These are phyloP conservation scores for Leucophenga varia DNA, from an alignment of 1,140 invertebrate genomes.

Conservation along the genomic window DNA sequence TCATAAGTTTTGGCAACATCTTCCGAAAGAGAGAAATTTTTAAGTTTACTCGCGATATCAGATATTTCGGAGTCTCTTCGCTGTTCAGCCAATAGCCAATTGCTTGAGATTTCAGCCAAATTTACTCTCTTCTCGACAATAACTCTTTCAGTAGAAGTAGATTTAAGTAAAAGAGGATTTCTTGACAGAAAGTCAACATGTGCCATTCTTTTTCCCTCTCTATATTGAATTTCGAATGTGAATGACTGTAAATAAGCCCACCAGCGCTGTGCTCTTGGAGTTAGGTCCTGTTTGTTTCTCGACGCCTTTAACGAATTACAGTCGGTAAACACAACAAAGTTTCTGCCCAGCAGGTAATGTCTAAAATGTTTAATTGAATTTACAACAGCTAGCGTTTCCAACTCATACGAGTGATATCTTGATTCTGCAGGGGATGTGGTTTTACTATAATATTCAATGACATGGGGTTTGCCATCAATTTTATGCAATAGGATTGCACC, in stretches of 20 bases:
- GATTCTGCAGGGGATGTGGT: no score
- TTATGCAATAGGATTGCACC: no score
- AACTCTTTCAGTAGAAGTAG: slow-evolving; percentile 1
- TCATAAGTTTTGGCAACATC: no score
- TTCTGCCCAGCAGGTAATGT: no score
- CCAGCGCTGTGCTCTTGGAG: slow-evolving; percentile 1
- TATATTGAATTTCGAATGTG: no score
- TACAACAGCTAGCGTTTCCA: no score
- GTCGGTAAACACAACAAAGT: no score
- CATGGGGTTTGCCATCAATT: no score
- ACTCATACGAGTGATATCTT: no score
- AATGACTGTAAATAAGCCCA: slow-evolving; percentile 5
- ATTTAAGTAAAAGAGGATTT: slow-evolving; percentile 5
- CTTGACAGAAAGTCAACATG: slow-evolving; percentile 6
- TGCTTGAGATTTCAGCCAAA: slow-evolving; percentile 20
- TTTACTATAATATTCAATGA: no score
- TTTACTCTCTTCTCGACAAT: slow-evolving; percentile 9
- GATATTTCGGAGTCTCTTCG: slow-evolving; percentile 10
- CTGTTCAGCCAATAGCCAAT: slow-evolving; percentile 15
- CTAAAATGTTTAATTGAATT: no score
- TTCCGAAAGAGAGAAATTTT: no score
- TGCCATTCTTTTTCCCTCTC: slow-evolving; percentile 4
- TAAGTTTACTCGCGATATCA: slow-evolving; percentile 7
- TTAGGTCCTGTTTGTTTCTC: slow-evolving; percentile 3
- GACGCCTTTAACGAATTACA: slow-evolving; percentile 3